Evolutionary conservation across 64 coral and sea anemone genomes (phyloP).

Genomic region (Montipora efflorescens): DNA sequence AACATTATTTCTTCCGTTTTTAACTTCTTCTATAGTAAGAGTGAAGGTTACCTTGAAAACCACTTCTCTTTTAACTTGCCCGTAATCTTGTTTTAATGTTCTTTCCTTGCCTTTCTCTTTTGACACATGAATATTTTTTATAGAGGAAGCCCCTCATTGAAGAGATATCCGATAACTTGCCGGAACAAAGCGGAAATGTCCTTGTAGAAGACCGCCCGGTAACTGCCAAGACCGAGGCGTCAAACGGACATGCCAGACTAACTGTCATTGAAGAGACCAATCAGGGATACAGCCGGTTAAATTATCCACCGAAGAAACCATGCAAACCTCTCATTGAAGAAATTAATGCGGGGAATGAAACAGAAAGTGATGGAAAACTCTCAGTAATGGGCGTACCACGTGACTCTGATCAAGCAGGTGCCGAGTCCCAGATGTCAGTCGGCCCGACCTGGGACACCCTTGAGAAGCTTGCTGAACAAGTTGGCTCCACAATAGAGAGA

Average conservation of each 20-base stretch:
- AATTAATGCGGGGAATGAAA: background rate
- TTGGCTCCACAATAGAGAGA: slow-evolving; percentile 81
- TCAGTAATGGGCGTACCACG: background rate
- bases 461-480: slow-evolving; percentile 78
- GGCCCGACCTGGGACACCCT: slow-evolving; percentile 44
- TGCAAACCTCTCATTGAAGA: slow-evolving; percentile 68
- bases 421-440: background rate
- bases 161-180: background rate
- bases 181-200: background rate
- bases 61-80: too few species aligned
- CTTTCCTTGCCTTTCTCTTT: background rate
- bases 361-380: background rate
- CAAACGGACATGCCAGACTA: background rate
- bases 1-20: too few species aligned
- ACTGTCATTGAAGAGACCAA: slow-evolving; percentile 17
- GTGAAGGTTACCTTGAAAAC: too few species aligned
- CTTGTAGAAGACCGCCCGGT: slow-evolving; percentile 7
- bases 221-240: background rate
- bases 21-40: too few species aligned
- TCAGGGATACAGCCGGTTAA: slow-evolving; percentile 25
- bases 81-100: background rate
- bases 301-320: background rate
- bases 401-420: background rate
- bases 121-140: background rate
- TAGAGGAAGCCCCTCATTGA: slow-evolving; percentile 47